phyloP scores from a whole-genome alignment of 37 sponge, comb jelly and placozoan species.

The Cladorhizidae sp. region DNA sequence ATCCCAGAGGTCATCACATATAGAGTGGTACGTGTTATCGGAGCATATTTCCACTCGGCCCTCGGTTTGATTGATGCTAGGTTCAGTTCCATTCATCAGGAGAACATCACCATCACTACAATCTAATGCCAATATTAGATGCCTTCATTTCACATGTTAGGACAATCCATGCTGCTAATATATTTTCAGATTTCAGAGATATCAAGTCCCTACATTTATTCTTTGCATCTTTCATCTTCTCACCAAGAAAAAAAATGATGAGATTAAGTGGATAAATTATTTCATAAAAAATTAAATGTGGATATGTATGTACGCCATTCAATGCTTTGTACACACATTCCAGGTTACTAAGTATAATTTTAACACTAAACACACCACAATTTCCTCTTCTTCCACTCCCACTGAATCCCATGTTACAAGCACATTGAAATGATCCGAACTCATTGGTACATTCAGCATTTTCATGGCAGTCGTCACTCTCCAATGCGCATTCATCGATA shows the following conservation, averaged over 20 bases:
- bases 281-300: too few relatives aligned
- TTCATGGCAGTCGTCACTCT: constrained; percentile 12
- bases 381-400: constrained; percentile 1
- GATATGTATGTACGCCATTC: too few relatives aligned
- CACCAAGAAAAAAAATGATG: too few relatives aligned
- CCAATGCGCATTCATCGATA: constrained; percentile 26
- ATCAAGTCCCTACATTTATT: too few relatives aligned
- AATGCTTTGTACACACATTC: too few relatives aligned
- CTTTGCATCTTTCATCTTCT: too few relatives aligned
- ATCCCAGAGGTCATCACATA: constrained; percentile 45
- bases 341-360: too few relatives aligned
- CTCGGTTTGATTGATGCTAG: constrained; percentile 3
- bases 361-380: neutral
- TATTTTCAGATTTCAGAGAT: too few relatives aligned
- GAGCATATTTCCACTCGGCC: constrained; percentile 49
- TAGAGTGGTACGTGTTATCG: neutral
- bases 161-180: too few relatives aligned
- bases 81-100: constrained; percentile 24
- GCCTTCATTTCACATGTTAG: too few relatives aligned
- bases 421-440: constrained; percentile 36
- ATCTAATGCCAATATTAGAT: too few relatives aligned
- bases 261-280: too few relatives aligned
- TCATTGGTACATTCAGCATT: constrained; percentile 40
- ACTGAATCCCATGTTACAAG: constrained; percentile 36
- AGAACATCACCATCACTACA: constrained; percentile 41